These are phyloP conservation scores for Alloscopus bannaensis DNA, from an alignment of 2,888 invertebrate genomes.

Conservation along the genomic window DNA sequence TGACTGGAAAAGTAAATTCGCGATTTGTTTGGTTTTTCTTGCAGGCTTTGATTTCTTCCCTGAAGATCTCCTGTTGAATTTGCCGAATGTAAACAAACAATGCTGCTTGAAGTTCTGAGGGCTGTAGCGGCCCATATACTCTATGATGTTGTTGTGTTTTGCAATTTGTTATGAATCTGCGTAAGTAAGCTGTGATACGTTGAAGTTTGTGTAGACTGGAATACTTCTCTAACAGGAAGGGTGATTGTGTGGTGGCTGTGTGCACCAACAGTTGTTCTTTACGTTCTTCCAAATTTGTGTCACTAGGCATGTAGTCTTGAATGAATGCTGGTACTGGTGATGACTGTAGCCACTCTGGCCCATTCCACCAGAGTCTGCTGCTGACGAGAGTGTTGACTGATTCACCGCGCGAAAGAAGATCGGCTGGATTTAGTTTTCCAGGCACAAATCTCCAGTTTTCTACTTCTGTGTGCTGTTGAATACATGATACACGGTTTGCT, in stretches of 20 bases:
- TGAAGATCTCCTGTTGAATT: not conserved
- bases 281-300: not conserved
- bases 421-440: conserved; percentile 73
- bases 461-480: conserved; percentile 56
- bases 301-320: not conserved
- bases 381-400: too few relatives aligned
- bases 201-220: not conserved
- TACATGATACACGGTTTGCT: conserved; percentile 69
- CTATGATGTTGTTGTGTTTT: not conserved
- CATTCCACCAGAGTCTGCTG: too few relatives aligned
- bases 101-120: too few relatives aligned
- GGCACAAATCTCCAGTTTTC: conserved; percentile 70
- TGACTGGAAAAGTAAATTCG: not conserved
- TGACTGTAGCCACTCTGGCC: too few relatives aligned
- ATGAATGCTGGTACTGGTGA: not conserved
- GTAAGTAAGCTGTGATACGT: not conserved
- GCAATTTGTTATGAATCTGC: not conserved
- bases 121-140: too few relatives aligned
- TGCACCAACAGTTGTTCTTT: too few relatives aligned
- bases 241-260: too few relatives aligned
- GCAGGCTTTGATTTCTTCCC: not conserved
- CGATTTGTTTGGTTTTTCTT: not conserved
- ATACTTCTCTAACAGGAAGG: not conserved
- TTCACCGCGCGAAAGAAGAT: conserved; percentile 70
- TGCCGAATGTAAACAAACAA: too few relatives aligned